Percentiles rank a stretch among this genome's conserved stretches.
Conservation (phyloP, 2,113 vertebrate species). For the Penelope pileata region DNA sequence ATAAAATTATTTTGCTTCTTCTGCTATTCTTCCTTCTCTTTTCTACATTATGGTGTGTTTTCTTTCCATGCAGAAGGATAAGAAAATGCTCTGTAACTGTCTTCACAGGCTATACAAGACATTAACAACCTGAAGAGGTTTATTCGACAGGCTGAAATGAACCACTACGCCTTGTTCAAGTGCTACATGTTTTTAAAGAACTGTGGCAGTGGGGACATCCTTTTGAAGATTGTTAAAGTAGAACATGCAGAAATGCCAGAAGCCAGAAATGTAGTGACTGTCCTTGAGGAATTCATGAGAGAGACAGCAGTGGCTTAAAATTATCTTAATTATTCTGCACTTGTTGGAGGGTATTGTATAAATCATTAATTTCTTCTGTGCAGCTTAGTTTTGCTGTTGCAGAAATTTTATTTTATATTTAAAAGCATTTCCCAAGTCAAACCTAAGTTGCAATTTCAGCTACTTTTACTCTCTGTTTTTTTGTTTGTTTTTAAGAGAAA, state of each 20-base stretch:
- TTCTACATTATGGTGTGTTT: rapidly evolving
- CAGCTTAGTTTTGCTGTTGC: background rate
- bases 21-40: background rate
- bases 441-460: background rate
- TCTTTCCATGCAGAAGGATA: background rate
- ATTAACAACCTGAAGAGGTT: constrained; percentile 98
- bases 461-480: background rate
- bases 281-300: constrained; percentile 92
- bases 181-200: constrained; percentile 93
- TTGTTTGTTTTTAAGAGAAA: background rate
- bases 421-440: constrained; percentile 15
- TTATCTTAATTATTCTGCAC: background rate
- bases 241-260: constrained; percentile 93
- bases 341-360: background rate
- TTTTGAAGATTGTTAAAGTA: constrained; percentile 90
- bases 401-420: constrained; percentile 37
- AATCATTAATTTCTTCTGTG: background rate
- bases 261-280: constrained; percentile 88
- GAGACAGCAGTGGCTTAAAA: constrained; percentile 71
- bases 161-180: constrained; percentile 94
- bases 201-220: constrained; percentile 92
- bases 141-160: constrained; percentile 95
- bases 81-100: background rate
- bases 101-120: constrained; percentile 92
- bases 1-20: background rate